Percentiles rank a stretch among this genome's conserved stretches.
Conservation (phyloP, 1,140 invertebrate species). For the Laupala kohalensis region DNA sequence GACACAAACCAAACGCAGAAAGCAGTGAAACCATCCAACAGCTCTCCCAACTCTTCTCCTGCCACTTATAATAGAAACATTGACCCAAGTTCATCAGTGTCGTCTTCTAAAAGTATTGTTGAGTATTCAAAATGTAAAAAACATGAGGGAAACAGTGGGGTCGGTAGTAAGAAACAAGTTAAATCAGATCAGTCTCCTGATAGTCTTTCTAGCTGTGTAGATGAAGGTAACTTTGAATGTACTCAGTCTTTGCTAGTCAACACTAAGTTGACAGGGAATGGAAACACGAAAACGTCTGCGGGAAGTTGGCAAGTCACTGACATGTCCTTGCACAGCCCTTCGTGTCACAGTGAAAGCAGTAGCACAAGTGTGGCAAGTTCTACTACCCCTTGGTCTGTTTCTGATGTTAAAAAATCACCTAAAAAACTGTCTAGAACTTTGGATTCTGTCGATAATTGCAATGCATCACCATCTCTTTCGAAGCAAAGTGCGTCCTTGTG, state of each 20-base stretch:
- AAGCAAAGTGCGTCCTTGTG: not conserved
- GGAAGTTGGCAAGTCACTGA: conserved; percentile 13
- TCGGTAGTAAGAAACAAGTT: not conserved
- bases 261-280: not conserved
- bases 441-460: not conserved
- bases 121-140: not conserved
- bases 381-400: conserved; percentile 13
- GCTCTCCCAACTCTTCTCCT: not conserved
- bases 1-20: not conserved
- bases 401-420: conserved; percentile 1
- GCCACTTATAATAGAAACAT: not conserved
- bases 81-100: not conserved
- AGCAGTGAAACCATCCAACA: not conserved
- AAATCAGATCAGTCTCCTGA: not conserved
- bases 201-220: not conserved
- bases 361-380: conserved; percentile 11
- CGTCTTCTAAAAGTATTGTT: not conserved
- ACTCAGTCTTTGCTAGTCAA: not conserved
- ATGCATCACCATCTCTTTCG: not conserved
- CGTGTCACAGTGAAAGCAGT: conserved; percentile 12
- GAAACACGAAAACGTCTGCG: not conserved
- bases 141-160: not conserved
- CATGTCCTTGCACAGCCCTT: conserved; percentile 9
- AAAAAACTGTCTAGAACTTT: not conserved
- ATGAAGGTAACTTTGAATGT: not conserved